phyloP scores from a whole-genome alignment of 2,888 invertebrate genomes.

The Nemotelus nigrinus region DNA sequence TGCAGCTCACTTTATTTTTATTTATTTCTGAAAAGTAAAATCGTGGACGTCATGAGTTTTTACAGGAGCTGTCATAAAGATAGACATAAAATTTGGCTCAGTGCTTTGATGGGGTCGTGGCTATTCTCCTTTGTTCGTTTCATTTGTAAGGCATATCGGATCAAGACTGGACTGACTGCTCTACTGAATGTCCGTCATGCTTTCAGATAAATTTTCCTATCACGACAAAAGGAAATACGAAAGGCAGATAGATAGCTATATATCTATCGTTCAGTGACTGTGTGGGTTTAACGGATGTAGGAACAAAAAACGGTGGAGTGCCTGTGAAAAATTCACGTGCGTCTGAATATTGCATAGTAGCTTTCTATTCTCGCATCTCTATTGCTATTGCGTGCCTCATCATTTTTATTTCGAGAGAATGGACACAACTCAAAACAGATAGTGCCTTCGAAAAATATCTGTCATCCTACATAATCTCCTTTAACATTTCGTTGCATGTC shows the following conservation, averaged over 20 bases:
- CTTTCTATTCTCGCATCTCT: constrained; percentile 22
- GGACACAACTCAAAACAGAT: neutral
- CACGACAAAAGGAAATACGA: constrained; percentile 13
- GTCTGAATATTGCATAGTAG: too few species aligned
- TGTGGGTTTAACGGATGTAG: constrained; percentile 34
- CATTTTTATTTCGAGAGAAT: constrained; percentile 17
- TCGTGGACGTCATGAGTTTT: constrained; percentile 40
- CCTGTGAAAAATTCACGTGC: neutral
- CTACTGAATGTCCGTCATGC: neutral
- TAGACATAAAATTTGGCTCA: constrained; percentile 42
- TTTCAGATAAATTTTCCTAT: constrained; percentile 42
- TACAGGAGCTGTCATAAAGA: constrained; percentile 35
- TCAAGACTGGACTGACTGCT: neutral
- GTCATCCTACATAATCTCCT: constrained; percentile 6
- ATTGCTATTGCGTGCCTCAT: constrained; percentile 41
- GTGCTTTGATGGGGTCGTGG: constrained; percentile 38
- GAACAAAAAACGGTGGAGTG: constrained; percentile 19
- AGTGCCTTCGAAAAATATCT: constrained; percentile 5
- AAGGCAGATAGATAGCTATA: constrained; percentile 35
- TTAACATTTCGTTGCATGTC: neutral
- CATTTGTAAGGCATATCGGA: constrained; percentile 18
- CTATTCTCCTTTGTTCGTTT: constrained; percentile 32
- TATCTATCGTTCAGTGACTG: constrained; percentile 13
- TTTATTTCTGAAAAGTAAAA: constrained; percentile 42
- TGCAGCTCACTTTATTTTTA: constrained; percentile 42